Evolutionary conservation across 2,113 vertebrate species (phyloP), one percentile per base, ranked within the genome.

Genomic region (Myodes glareolus): DNA sequence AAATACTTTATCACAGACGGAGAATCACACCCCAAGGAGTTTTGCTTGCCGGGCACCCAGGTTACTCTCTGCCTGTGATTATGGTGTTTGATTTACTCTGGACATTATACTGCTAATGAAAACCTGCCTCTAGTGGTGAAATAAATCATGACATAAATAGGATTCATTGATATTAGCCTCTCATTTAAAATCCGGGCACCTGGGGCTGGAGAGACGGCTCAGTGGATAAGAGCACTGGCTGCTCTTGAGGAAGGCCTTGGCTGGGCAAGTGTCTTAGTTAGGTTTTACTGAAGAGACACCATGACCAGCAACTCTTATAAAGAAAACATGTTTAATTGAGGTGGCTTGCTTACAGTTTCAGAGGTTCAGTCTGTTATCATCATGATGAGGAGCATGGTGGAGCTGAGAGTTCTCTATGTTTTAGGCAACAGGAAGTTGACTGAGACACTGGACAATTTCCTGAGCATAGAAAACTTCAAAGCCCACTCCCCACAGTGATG

Each of bases 31-130:
- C 42, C 86, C 27, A 17, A 25, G 25, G n/a, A 17, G 21, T 39
- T 36, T 27, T 70, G 78, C 47, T 61, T 77, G 25, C 6, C 61
- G n/a, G 63, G 45, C 3, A 55, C 29, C 61, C n/a, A 76, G 45
- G 42, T 47, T 77, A 39, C 25, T n/a, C 67, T 75, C 67, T 63
- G 85, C 25, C 68, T 16, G 27, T n/a, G n/a, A 23, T 16, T 78
- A 42, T 1, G n/a, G 61, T 68, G 50, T 76, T 87, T 78, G 63
- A 29, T 91, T 39, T 77, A 88, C 42, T 86, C 55, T 13, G 92
- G 36, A 96, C 42, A 87, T 89, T 91, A 85, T 90, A 31, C 63
- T 92, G 88, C 92, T 77, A 80, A 88, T 91, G 36, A 95, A 93
- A 91, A 94, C 76, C 73, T 0, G 67, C 36, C 86, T 19, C 86